Evolutionary conservation across 2,888 invertebrate species (phyloP).

Genomic region (Drosophila nigricruria): DNA sequence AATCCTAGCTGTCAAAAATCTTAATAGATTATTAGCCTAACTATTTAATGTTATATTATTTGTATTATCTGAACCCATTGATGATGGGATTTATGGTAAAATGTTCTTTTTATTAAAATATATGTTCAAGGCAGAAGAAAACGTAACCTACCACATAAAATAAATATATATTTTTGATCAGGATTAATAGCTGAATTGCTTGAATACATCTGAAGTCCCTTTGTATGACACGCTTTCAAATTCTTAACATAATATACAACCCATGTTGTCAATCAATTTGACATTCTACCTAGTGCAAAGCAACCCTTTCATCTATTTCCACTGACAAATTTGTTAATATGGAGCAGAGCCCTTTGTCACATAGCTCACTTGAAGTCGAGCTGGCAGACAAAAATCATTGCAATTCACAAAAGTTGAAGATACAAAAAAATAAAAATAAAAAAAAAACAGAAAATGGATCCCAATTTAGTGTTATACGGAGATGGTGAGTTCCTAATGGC

Average conservation of each 20-base stretch:
- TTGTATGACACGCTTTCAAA: not conserved
- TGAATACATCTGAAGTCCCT: too few species aligned
- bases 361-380: constrained; percentile 19
- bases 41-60: not conserved
- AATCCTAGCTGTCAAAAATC: not conserved
- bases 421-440: not conserved
- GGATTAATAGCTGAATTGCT: not conserved
- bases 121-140: not conserved
- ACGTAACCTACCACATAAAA: not conserved
- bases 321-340: constrained; percentile 18
- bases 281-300: not conserved
- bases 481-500: constrained; percentile 55
- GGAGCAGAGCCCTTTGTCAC: not conserved
- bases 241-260: not conserved
- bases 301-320: not conserved
- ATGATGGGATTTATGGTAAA: not conserved
- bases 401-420: not conserved
- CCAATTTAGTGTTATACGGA: constrained; percentile 6
- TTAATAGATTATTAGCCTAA: not conserved
- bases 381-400: constrained; percentile 12
- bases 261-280: constrained; percentile 15
- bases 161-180: not conserved
- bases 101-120: not conserved
- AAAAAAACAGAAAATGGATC: constrained; percentile 15
- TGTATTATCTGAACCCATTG: not conserved